Conservation (phyloP, 2,113 vertebrate genomes). For the Rhineura floridana region DNA sequence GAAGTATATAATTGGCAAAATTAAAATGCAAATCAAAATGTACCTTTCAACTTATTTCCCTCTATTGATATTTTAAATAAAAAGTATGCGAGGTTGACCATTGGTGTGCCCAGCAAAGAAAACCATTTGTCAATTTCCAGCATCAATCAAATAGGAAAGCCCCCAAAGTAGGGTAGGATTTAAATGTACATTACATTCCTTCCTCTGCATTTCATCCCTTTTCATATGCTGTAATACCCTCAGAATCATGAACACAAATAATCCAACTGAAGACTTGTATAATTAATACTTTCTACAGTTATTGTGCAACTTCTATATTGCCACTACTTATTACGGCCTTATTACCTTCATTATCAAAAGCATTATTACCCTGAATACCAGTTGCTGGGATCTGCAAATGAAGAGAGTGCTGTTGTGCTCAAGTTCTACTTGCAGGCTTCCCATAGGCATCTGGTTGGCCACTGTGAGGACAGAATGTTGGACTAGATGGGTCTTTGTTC, state of each 20-base stretch:
- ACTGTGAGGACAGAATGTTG: no score
- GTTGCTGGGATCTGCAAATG: no score
- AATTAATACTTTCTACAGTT: no score
- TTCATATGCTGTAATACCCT: background rate
- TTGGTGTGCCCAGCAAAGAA: background rate
- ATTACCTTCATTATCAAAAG: no score
- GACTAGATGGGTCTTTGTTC: no score
- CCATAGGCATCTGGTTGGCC: no score
- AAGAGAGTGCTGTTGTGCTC: no score
- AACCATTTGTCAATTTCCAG: background rate
- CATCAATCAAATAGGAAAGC: background rate
- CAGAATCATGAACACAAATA: background rate
- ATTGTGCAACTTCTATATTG: no score
- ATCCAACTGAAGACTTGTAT: background rate
- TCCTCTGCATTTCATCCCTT: background rate
- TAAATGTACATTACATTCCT: background rate
- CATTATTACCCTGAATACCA: no score
- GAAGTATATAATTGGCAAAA: constrained; percentile 21
- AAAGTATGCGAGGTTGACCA: background rate
- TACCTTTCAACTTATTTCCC: background rate
- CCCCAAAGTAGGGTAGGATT: background rate
- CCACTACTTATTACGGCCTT: no score
- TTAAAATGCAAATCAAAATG: background rate
- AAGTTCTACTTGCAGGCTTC: no score
- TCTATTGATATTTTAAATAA: background rate